Base-by-base conservation (phyloP, 2,888 invertebrate species). In the Lacanobia wlatinum region DNA sequence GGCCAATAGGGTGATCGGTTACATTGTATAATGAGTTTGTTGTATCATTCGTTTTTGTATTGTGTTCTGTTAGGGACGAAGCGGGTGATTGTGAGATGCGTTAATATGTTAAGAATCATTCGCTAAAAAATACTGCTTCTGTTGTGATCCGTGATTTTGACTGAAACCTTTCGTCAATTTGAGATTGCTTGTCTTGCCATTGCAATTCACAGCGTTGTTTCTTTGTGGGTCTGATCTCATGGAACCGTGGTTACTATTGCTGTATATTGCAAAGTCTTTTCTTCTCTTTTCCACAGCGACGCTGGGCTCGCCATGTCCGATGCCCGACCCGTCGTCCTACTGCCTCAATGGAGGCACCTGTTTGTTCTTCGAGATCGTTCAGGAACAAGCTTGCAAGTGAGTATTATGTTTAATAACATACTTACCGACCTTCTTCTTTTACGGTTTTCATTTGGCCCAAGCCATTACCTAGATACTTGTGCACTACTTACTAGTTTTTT, bases 311-410 rank as follows among this genome's bases (percentile, higher is more conserved):
- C 97, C 97, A 81, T 97, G 97, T 93, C 97, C 97, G 77, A 97
- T 97, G 96, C 95, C 97, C 85, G 96, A 95, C 79, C 96, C 96
- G 34, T 94, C 97, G 85, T 97, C 97, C 86, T 98, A 97, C 95
- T 99, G 98, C 96, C 97, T 98, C 94, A 98, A 98, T 93, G 98
- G 98, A 90, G 98, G 98, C 92, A 98, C 97, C 85, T 99, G 99
- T 96, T 97, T 97, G 93, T 97, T 97, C 95, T 98, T 98, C 95
- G 97, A 97, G 93, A 97, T 97, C 89, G 97, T 98, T 90, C 97
- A 97, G 92, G 98, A 98, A 96, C 97, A 97, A 92, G 98, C 97
- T 93, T 98, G 98, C 98, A 97, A 97, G 98, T 98, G 96, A 98
- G 98, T 97, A 52, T 38, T 1, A 18, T 48, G 12, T 52, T 56